These are phyloP conservation scores for Barypeithes pellucidus DNA, from an alignment of 2,888 invertebrate species.

Conservation along the genomic window DNA sequence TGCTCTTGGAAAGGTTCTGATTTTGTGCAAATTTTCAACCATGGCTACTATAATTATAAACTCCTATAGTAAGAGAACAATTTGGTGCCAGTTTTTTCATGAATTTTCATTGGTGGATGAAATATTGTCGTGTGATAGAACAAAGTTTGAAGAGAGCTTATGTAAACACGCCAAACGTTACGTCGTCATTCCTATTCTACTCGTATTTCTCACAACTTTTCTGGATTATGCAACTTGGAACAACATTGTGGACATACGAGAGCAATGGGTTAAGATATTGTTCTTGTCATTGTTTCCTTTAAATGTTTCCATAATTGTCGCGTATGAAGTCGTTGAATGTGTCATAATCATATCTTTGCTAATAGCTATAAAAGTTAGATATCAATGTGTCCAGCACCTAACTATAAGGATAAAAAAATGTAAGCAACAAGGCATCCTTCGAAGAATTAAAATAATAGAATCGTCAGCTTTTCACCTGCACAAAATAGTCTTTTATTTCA, in stretches of 20 bases:
- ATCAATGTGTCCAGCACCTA: neutral
- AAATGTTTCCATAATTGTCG: neutral
- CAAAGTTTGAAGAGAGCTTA: neutral
- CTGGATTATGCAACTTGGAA: neutral
- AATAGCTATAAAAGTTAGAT: neutral
- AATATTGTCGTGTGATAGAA: neutral
- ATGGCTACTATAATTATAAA: neutral
- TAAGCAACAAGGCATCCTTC: neutral
- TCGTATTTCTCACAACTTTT: neutral
- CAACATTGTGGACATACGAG: neutral
- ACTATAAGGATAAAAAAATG: neutral
- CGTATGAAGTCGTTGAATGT: neutral
- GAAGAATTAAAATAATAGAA: neutral
- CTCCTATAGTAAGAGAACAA: neutral
- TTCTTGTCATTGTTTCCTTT: neutral
- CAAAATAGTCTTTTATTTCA: neutral
- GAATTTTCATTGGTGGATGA: neutral
- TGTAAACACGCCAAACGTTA: neutral
- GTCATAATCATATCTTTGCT: neutral
- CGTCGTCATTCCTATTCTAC: neutral
- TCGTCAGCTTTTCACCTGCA: neutral
- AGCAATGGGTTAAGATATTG: no score
- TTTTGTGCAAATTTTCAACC: neutral
- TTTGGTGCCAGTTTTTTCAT: neutral
- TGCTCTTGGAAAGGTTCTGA: neutral